A percentile compares a stretch with the other conserved stretches of the same genome.
Conservation (phyloP, 1,140 invertebrate genomes). For the Alviniconcha marisindica region DNA sequence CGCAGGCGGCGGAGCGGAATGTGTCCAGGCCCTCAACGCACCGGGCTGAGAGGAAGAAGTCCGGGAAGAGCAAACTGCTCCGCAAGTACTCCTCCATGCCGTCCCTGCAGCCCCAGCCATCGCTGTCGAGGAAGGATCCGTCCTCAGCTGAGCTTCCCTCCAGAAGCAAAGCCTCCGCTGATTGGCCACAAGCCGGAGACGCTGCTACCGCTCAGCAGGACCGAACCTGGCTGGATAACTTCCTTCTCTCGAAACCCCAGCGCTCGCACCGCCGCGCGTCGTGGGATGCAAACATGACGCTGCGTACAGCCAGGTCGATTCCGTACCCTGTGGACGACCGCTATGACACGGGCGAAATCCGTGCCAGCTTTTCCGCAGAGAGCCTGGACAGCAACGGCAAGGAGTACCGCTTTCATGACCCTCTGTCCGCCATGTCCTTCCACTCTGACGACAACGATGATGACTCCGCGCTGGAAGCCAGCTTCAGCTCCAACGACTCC, state of each 20-base stretch:
- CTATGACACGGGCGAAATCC: conserved; percentile 15
- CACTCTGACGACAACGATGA: conserved; percentile 3
- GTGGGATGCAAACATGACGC: conserved; percentile 9
- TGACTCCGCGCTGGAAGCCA: conserved; percentile 16
- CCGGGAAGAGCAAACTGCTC: neutral
- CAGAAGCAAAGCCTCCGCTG: neutral
- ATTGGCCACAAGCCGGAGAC: neutral
- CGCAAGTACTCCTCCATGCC: conserved; percentile 32
- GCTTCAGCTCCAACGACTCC: conserved; percentile 10
- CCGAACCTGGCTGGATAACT: conserved; percentile 5
- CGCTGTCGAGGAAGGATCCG: neutral
- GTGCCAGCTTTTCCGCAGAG: conserved; percentile 23
- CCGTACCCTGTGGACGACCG: neutral
- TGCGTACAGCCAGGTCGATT: neutral
- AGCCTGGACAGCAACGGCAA: neutral
- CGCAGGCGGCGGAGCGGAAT: neutral
- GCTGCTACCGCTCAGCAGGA: neutral
- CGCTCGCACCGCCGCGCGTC: conserved; percentile 1
- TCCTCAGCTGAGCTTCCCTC: neutral
- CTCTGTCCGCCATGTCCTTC: conserved; percentile 4
- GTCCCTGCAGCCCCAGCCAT: neutral
- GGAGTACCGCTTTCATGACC: neutral
- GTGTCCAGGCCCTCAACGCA: conserved; percentile 27
- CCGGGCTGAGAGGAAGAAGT: conserved; percentile 34
- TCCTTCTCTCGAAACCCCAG: neutral